Base-by-base conservation (phyloP, 2,113 vertebrate species). In the Cephalopterus ornatus region DNA sequence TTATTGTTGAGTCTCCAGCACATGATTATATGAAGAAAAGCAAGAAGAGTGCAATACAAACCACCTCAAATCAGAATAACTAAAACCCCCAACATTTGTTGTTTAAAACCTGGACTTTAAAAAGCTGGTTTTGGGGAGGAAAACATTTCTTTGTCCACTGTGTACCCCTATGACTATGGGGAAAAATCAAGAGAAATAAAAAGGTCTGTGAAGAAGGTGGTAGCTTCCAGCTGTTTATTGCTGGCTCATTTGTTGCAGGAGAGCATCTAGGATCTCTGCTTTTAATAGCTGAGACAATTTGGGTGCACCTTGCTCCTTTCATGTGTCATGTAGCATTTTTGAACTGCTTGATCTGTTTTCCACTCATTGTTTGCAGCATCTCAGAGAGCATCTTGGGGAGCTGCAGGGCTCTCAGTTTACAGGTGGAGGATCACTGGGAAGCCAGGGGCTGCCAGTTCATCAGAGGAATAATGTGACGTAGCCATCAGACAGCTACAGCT, bases 81-180 rank as follows among this genome's bases (percentile, higher is more conserved):
- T 67, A 39, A 56, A 82, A 4, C 1, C 1, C 4, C 2, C 18
- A 35, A 10, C 11, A 5, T 0, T 72, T 37, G 1, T 21, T 78
- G 15, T 68, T 91, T 74, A 67, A 84, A 87, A n/a, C 4, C 13
- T 65, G 37, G 13, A 24, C 35, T 72, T 82, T 2, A 39, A 22
- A 85, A 68, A 61, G n/a, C 2, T 4, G 2, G 20, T 62, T 53
- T 5, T 61, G 21, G 13, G 8, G 5, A 75, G 39, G 12, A 53
- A 75, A 10, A 3, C 11, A 44, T 78, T 89, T 91, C 2, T 49
- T 81, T 80, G 49, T n/a, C 12, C 9, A 11, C 42, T 77, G 7
- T 56, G 15, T 74, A 44, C 13, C 16, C 46, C 23, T 42, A 14
- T 63, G 50, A 35, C 7, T 26, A 42, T 81, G 7, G 14, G 18